These are phyloP conservation scores for Phalacrocorax aristotelis DNA, from an alignment of 2,113 vertebrate genomes.

Conservation along the genomic window DNA sequence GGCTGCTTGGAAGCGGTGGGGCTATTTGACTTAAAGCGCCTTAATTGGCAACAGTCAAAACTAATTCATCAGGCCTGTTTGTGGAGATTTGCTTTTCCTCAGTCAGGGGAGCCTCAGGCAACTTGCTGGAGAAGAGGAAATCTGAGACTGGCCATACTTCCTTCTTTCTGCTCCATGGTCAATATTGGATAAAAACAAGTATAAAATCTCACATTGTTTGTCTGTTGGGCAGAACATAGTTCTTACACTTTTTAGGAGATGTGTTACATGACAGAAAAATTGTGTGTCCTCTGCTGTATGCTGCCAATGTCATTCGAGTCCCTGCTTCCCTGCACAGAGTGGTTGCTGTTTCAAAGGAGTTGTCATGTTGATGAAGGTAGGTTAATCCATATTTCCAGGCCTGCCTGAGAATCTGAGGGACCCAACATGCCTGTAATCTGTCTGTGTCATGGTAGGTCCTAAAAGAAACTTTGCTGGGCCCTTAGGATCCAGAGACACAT, in stretches of 20 bases:
- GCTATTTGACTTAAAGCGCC: not conserved
- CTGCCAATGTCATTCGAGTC: slow-evolving; percentile 31
- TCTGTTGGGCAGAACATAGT: not conserved
- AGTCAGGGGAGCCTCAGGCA: not conserved
- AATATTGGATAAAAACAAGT: not conserved
- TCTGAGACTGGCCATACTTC: not conserved
- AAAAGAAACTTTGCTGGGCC: not conserved
- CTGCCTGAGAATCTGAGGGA: not conserved
- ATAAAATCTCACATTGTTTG: not conserved
- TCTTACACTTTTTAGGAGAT: not conserved
- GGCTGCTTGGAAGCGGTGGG: not conserved
- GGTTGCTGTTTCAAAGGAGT: not conserved
- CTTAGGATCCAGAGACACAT: not conserved
- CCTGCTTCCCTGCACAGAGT: slow-evolving; percentile 21
- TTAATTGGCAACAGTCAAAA: not conserved
- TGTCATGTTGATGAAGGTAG: slow-evolving; percentile 26
- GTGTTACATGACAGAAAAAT: not conserved
- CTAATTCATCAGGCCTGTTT: not conserved
- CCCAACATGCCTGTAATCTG: not conserved
- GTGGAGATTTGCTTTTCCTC: not conserved
- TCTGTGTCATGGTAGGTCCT: not conserved
- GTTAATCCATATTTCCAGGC: slow-evolving; percentile 10
- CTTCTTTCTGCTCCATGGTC: not conserved
- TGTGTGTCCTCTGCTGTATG: not conserved
- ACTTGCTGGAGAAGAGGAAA: not conserved